A percentile compares a stretch with the other conserved stretches of the same genome.
Evolutionary conservation across 2,797 vertebrate genomes (phyloP).

Genomic region (Ataeniobius toweri): DNA sequence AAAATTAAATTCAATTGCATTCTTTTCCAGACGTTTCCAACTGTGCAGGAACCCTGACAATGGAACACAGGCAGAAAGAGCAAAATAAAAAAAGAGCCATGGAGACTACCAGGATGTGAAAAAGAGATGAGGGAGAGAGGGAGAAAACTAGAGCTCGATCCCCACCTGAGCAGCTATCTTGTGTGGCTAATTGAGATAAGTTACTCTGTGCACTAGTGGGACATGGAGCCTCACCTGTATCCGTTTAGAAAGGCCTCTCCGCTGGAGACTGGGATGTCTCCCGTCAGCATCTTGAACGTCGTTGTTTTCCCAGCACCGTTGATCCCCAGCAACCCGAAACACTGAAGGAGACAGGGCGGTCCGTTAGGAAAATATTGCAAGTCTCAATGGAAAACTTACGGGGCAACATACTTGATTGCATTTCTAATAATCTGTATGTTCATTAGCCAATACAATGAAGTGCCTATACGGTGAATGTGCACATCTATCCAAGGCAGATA

Average conservation of each 20-base stretch:
- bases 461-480: conserved; percentile 3
- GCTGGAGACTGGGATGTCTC: conserved; percentile 91
- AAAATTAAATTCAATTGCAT: neutral
- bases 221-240: conserved; percentile 86
- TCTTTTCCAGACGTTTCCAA: neutral
- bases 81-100: conserved; percentile 30
- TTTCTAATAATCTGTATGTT: conserved; percentile 2
- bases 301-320: conserved; percentile 98
- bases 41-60: neutral
- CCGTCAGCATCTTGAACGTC: conserved; percentile 99
- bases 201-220: conserved; percentile 55
- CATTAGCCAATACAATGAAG: conserved; percentile 27
- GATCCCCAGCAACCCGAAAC: conserved; percentile 96
- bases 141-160: conserved; percentile 32
- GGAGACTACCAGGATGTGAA: neutral
- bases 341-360: conserved; percentile 75
- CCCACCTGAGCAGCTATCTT: conserved; percentile 67
- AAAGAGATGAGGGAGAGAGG: neutral
- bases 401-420: neutral
- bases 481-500: conserved; percentile 8
- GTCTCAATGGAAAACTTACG: conserved; percentile 28
- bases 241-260: conserved; percentile 96
- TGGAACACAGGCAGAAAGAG: conserved; percentile 17
- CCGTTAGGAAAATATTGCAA: conserved; percentile 34
- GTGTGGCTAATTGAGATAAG: conserved; percentile 79